Evolutionary conservation across 2,888 invertebrate genomes (phyloP), one percentile per base, ranked within the genome.

Genomic region (Pherbina coryleti): DNA sequence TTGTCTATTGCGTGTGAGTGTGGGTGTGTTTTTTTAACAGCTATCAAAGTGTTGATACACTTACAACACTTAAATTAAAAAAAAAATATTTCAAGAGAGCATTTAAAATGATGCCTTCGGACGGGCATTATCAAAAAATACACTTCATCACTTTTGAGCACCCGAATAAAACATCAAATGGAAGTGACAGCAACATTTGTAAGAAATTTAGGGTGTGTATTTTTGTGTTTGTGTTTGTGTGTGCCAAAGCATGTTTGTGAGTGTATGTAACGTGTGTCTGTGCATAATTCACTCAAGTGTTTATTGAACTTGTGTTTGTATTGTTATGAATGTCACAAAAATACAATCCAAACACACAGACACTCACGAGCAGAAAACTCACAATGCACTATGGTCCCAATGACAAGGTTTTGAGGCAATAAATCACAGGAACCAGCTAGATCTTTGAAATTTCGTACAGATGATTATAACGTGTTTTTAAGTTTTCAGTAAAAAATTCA

Each of bases 61-160:
- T 44, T 44, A 14, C 2, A 44, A 44, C 44, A 44, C 44, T 44
- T 44, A 44, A 44, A 44, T 44, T 44, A 44, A 44, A 44, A 44
- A 44, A 44, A 44, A 44, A 37, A 7, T n/a, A n/a, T 7, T 44
- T 11, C 11, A 44, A 22, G 57, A 22, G 57, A 28, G 25, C 57
- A 55, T 4, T 55, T n/a, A 22, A 22, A n/a, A 28, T 3, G 57
- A 11, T 11, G 57, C 57, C 14, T 1, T 60, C 25, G 25, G 25
- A 44, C 11, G 25, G 8, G 25, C 57, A 60, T 60, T 25, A 25
- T 25, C 25, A 25, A 60, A 44, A 11, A 11, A 11, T 44, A n/a
- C 37, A 67, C 67, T 67, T 67, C 67, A 67, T 67, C 67, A 67
- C 22, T 37, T 67, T 37, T 67, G 44, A 67, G 67, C 37, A 37